These are phyloP conservation scores for Catocala fraxini DNA, from an alignment of 2,888 invertebrate species.

Conservation along the genomic window DNA sequence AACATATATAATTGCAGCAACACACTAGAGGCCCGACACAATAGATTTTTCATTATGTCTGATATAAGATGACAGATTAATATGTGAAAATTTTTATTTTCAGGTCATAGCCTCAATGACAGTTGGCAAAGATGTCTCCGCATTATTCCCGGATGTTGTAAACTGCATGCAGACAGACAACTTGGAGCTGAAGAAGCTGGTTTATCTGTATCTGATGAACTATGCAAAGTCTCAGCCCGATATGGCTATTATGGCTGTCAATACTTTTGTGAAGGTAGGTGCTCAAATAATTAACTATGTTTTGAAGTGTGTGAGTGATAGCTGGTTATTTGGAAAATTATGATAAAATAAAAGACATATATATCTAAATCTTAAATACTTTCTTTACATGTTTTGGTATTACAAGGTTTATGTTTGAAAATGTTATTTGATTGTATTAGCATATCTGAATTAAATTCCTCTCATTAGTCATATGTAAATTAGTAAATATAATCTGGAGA, in stretches of 20 bases:
- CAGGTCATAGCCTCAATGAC: slow-evolving; percentile 99
- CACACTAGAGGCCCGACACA: too few species aligned
- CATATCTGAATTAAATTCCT: too few species aligned
- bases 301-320: not conserved
- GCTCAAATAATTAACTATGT: slow-evolving; percentile 9
- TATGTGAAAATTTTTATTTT: slow-evolving; percentile 12
- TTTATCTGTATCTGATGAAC: slow-evolving; percentile 99
- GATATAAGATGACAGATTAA: too few species aligned
- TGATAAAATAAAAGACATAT: too few species aligned
- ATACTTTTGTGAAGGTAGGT: slow-evolving; percentile 99
- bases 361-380: too few species aligned
- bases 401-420: too few species aligned
- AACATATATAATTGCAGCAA: too few species aligned
- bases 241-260: slow-evolving; percentile 99
- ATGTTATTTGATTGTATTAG: too few species aligned
- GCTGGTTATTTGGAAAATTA: slow-evolving; percentile 39
- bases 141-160: slow-evolving; percentile 99
- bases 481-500: too few species aligned
- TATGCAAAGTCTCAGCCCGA: slow-evolving; percentile 99
- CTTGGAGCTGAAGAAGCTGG: slow-evolving; percentile 98
- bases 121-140: slow-evolving; percentile 99
- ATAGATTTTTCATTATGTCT: too few species aligned
- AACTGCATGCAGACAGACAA: slow-evolving; percentile 99
- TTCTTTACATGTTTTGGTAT: too few species aligned
- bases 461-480: too few species aligned